Evolutionary conservation across 2,797 vertebrate genomes (phyloP), one percentile per base, ranked within the genome.

Genomic region (Merluccius polli): DNA sequence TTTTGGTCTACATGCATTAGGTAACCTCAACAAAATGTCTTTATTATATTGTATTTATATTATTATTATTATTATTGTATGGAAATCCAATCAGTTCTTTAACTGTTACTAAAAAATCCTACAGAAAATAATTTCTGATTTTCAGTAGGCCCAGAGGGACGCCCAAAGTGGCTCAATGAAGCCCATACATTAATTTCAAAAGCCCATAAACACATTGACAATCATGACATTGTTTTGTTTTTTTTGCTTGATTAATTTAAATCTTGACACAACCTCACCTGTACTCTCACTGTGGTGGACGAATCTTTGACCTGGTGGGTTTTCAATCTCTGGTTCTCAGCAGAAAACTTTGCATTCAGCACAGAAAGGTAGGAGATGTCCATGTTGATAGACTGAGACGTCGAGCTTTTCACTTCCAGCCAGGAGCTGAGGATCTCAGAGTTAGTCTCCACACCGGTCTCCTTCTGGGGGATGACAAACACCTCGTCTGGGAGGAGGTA

Each of bases 401-500:
- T 95, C 0, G 88, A 81, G 84, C 96, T 96, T 80, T 88, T 92
- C 71, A 96, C 95, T 44, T 95, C 91, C 74, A 89, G 82, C 96
- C 96, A 98, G 75, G 95, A 93, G 0, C 87, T 92, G 1, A 97
- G 93, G 41, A 98, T 94, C 89, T 96, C 95, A 0, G 96, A 97
- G 90, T 92, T 96, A 77, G 93, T 94, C 83, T 98, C 95, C 82
- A 98, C 88, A 29, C 90, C 93, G n/a, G 94, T 97, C 84, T 95
- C 70, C 82, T 97, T 97, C 74, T 91, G 93, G 0, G 96, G 91
- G 65, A 97, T 92, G n/a, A 95, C 95, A 82, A 96, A 95, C 29
- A 95, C 63, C 78, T 97, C 94, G 0, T 98, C 95, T 0, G 97
- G 97, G 71, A 97, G 94, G 80, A 97, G 80, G 75, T 98, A 98